These are phyloP conservation scores for Epizoanthus rinbou DNA, from an alignment of 92 coral and sea anemone genomes.

Conservation along the genomic window DNA sequence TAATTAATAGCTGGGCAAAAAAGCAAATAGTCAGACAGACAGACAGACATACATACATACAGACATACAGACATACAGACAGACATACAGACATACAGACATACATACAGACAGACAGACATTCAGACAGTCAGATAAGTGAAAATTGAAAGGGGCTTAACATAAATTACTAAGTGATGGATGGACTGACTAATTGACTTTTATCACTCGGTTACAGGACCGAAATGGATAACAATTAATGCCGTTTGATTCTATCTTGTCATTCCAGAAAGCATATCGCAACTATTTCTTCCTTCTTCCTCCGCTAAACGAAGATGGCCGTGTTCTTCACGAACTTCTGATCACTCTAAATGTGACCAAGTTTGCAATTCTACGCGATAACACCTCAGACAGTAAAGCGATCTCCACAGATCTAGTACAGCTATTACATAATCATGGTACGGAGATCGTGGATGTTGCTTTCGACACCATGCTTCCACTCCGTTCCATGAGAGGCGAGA, in stretches of 20 bases:
- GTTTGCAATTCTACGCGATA: slow-evolving; percentile 52
- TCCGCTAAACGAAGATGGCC: slow-evolving; percentile 45
- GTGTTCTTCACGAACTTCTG: slow-evolving; percentile 40
- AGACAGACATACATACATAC: too few relatives aligned
- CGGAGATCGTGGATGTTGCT: not conserved
- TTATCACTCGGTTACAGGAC: too few relatives aligned
- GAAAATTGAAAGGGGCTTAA: too few relatives aligned
- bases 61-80: too few relatives aligned
- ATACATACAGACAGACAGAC: too few relatives aligned
- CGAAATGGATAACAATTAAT: not conserved
- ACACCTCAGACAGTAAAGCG: slow-evolving; percentile 9
- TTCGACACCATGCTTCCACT: not conserved
- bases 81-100: too few relatives aligned
- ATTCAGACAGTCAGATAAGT: too few relatives aligned
- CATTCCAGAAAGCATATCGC: slow-evolving; percentile 42
- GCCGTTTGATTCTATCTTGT: not conserved
- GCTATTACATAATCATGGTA: not conserved
- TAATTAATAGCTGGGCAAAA: too few relatives aligned
- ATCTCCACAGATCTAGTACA: not conserved
- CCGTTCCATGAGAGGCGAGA: slow-evolving; percentile 30
- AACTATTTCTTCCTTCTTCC: slow-evolving; percentile 58
- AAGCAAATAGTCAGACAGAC: too few relatives aligned
- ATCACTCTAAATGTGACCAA: slow-evolving; percentile 33
- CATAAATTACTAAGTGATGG: too few relatives aligned
- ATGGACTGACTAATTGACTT: too few relatives aligned